Conservation (phyloP, 2,113 vertebrate species). For the Eidolon helvum region DNA sequence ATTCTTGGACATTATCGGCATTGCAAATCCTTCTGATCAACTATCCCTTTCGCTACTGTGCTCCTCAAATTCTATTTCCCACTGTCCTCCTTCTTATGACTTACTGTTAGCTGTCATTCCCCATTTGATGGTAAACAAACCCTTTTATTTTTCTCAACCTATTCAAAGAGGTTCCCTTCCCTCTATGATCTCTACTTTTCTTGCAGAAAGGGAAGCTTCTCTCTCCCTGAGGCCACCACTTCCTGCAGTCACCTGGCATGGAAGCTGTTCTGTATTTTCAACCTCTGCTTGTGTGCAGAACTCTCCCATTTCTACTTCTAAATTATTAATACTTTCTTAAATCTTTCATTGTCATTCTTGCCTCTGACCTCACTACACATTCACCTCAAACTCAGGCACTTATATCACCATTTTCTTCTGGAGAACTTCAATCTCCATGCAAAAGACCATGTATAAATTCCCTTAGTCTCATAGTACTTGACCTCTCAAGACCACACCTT, state of each 20-base stretch:
- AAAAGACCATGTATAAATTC: neutral
- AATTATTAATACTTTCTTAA: neutral
- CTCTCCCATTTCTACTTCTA: neutral
- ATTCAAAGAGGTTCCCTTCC: neutral
- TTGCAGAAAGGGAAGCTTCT: neutral
- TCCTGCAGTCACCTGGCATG: neutral
- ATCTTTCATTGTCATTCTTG: neutral
- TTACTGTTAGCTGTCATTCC: neutral
- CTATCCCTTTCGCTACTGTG: neutral
- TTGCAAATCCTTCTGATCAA: neutral
- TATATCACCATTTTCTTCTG: neutral
- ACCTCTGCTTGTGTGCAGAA: neutral
- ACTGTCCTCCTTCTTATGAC: neutral
- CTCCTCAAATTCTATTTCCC: neutral
- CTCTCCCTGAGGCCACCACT: neutral
- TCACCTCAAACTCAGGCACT: neutral
- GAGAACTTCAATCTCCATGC: neutral
- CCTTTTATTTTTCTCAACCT: neutral
- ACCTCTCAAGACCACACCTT: neutral
- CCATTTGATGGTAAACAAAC: neutral
- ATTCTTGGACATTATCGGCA: neutral
- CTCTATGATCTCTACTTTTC: neutral
- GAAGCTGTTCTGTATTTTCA: neutral
- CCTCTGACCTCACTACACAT: conserved; percentile 3
- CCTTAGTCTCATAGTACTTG: neutral